A percentile compares a stretch with the other conserved stretches of the same genome.
Conservation (phyloP, 2,888 invertebrate species). For the Drosophila kuntzei region DNA sequence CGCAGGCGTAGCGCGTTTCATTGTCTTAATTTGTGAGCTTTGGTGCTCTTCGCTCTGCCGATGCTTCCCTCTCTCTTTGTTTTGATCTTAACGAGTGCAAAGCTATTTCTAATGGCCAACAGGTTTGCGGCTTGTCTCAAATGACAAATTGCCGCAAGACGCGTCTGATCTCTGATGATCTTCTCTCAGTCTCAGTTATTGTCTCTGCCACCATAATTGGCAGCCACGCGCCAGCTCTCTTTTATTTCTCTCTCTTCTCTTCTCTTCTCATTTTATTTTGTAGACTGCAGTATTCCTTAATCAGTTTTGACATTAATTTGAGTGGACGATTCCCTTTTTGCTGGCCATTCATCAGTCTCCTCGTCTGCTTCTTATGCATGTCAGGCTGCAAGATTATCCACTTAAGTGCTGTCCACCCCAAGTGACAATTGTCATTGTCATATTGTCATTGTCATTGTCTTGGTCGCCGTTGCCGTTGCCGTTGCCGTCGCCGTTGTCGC, state of each 20-base stretch:
- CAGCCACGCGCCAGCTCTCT: conserved; percentile 69
- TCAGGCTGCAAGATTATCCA: conserved; percentile 79
- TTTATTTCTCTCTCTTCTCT: conserved; percentile 14
- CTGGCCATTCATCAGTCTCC: conserved; percentile 55
- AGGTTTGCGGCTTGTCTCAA: conserved; percentile 61
- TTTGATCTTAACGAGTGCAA: conserved; percentile 35
- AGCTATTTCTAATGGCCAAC: conserved; percentile 58
- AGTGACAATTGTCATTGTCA: conserved; percentile 74
- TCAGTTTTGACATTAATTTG: conserved; percentile 83
- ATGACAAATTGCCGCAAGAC: conserved; percentile 59
- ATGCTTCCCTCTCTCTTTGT: conserved; percentile 4
- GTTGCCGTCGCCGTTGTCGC: conserved; percentile 25
- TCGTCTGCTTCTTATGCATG: conserved; percentile 62
- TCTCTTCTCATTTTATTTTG: conserved; percentile 12
- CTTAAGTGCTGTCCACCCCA: conserved; percentile 70
- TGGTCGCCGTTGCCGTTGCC: conserved; percentile 12
- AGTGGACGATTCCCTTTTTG: conserved; percentile 70
- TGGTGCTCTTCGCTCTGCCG: conserved; percentile 4
- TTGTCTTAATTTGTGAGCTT: conserved; percentile 80
- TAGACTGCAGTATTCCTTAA: conserved; percentile 64
- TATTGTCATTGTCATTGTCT: conserved; percentile 33
- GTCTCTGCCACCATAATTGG: conserved; percentile 64
- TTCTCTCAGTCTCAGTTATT: conserved; percentile 3
- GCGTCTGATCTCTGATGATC: conserved; percentile 39
- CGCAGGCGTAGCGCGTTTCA: conserved; percentile 76